phyloP scores from a whole-genome alignment of 2,797 vertebrate species.

The Cottoperca gobio region DNA sequence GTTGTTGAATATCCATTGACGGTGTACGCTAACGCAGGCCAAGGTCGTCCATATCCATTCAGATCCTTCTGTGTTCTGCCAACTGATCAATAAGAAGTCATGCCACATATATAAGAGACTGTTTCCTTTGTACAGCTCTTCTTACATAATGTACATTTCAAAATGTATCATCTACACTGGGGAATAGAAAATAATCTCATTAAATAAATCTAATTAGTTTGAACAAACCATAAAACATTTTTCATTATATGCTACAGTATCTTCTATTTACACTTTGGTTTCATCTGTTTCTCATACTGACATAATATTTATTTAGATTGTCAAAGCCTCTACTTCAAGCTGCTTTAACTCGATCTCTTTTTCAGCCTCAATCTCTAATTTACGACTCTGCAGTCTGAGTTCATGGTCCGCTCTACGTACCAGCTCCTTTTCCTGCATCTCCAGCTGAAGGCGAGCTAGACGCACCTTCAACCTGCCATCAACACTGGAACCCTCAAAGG shows the following conservation, averaged over 20 bases:
- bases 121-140: neutral
- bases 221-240: neutral
- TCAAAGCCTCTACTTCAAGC: too few species aligned
- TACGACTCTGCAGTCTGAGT: too few species aligned
- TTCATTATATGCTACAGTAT: neutral
- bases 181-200: slow-evolving; percentile 2
- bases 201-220: neutral
- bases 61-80: too few species aligned
- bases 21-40: neutral
- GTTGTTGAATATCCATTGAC: neutral
- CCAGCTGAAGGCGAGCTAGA: too few species aligned
- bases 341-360: too few species aligned
- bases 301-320: neutral
- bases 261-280: neutral
- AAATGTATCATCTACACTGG: neutral
- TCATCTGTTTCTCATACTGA: neutral
- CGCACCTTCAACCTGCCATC: too few species aligned
- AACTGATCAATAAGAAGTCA: too few species aligned
- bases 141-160: neutral
- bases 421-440: too few species aligned
- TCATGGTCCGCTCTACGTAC: too few species aligned
- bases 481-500: too few species aligned
- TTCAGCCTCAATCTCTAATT: too few species aligned
- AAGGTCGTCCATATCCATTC: neutral
- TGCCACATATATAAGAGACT: too few species aligned